Evolutionary conservation across 2,113 vertebrate genomes (phyloP).

Genomic region (Galeopterus variegatus): DNA sequence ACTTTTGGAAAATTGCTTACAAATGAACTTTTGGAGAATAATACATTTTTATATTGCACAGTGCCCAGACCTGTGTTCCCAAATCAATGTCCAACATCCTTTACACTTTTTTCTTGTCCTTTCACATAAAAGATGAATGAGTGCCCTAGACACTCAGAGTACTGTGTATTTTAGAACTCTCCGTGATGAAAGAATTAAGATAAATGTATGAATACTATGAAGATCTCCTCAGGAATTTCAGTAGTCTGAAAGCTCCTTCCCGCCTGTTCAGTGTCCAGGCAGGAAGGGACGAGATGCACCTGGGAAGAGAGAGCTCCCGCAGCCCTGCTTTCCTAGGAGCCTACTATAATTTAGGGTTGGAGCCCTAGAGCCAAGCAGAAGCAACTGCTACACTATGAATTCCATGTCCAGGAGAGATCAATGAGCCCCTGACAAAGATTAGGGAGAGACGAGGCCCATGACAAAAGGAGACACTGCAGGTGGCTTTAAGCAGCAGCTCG

Average conservation of each 20-base stretch:
- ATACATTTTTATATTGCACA: not conserved
- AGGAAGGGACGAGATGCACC: not conserved
- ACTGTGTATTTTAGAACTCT: not conserved
- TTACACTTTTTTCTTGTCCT: not conserved
- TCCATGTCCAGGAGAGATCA: not conserved
- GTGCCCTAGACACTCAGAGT: not conserved
- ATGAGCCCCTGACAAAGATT: not conserved
- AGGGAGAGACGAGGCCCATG: not conserved
- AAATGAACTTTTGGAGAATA: conserved; percentile 58
- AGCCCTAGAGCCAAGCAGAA: not conserved
- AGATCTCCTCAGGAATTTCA: not conserved
- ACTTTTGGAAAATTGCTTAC: conserved; percentile 7
- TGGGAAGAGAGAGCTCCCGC: not conserved
- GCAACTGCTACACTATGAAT: not conserved
- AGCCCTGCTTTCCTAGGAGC: not conserved
- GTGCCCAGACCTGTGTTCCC: not conserved
- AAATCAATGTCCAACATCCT: not conserved
- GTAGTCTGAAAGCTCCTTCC: not conserved
- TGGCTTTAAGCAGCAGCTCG: not conserved
- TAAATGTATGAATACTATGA: not conserved
- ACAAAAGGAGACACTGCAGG: not conserved
- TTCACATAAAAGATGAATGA: conserved; percentile 10
- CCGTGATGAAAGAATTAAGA: not conserved
- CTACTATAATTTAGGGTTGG: not conserved
- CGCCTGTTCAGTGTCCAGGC: not conserved